A percentile compares a stretch with the other conserved stretches of the same genome.
These are phyloP conservation scores for Syngnathus floridae DNA, from an alignment of 2,113 vertebrate species.

Conservation along the genomic window DNA sequence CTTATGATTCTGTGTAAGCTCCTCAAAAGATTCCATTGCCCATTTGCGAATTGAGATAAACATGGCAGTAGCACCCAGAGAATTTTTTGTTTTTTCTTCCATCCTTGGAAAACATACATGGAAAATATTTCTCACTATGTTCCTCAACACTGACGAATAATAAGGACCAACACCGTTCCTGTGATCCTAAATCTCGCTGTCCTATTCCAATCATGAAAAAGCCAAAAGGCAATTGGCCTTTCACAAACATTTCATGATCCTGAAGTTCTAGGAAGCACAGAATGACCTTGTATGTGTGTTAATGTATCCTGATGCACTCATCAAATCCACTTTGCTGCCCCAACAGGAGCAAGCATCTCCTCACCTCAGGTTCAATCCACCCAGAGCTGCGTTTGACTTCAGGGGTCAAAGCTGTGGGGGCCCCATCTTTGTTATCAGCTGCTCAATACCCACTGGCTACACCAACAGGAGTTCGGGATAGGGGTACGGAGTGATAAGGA, in stretches of 20 bases:
- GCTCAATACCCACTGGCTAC: conserved; percentile 52
- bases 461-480: conserved; percentile 63
- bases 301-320: conserved; percentile 1
- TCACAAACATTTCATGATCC: background rate
- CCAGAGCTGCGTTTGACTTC: conserved; percentile 49
- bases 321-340: conserved; percentile 7
- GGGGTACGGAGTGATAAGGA: conserved; percentile 73
- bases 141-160: no score
- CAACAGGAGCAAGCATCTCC: background rate
- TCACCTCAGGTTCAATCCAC: conserved; percentile 12
- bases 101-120: conserved; percentile 36
- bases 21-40: conserved; percentile 25
- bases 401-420: conserved; percentile 69
- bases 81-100: conserved; percentile 36
- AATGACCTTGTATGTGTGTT: background rate
- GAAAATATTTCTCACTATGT: conserved; percentile 7
- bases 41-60: conserved; percentile 54
- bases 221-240: background rate
- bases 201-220: background rate
- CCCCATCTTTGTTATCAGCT: conserved; percentile 69
- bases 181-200: background rate
- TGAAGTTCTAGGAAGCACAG: background rate
- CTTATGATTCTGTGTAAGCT: conserved; percentile 47
- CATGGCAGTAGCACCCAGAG: conserved; percentile 22
- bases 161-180: background rate